Conservation (phyloP, 92 coral and sea anemone species). For the Bergia sp. region DNA sequence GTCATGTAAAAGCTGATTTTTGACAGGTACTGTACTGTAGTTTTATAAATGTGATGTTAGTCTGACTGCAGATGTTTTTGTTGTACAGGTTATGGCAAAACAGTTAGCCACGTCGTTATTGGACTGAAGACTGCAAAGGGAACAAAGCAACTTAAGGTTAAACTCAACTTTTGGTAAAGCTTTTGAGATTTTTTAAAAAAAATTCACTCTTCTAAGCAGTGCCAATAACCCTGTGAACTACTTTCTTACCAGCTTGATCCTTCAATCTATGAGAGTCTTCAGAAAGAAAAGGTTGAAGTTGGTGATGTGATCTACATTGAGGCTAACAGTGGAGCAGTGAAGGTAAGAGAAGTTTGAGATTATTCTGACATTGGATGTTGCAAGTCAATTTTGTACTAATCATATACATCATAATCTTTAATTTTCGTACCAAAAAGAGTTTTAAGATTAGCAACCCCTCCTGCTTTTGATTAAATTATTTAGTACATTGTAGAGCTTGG, state of each 20-base stretch:
- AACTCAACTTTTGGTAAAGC: neutral
- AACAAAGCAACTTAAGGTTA: conserved; percentile 96
- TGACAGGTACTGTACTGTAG: too few relatives aligned
- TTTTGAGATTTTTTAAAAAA: too few relatives aligned
- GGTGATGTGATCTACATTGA: conserved; percentile 99
- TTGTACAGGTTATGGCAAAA: conserved; percentile 91
- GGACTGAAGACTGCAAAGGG: conserved; percentile 99
- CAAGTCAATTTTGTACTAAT: too few relatives aligned
- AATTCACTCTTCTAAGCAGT: neutral
- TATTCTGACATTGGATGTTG: neutral
- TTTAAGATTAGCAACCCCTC: too few relatives aligned
- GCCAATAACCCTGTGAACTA: neutral
- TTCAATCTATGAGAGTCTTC: conserved; percentile 96
- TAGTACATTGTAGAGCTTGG: too few relatives aligned
- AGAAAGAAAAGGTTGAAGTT: conserved; percentile 98
- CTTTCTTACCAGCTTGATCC: conserved; percentile 80
- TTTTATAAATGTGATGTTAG: neutral
- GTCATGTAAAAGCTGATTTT: too few relatives aligned
- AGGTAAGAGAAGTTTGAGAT: conserved; percentile 59
- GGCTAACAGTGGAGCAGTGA: conserved; percentile 99
- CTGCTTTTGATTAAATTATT: too few relatives aligned
- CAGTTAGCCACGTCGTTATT: conserved; percentile 99
- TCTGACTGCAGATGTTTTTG: neutral
- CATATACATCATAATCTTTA: too few relatives aligned
- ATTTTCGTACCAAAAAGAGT: too few relatives aligned